Conservation (phyloP, 37 sponge, comb jelly and placozoan genomes). For the Geodia barretti region DNA sequence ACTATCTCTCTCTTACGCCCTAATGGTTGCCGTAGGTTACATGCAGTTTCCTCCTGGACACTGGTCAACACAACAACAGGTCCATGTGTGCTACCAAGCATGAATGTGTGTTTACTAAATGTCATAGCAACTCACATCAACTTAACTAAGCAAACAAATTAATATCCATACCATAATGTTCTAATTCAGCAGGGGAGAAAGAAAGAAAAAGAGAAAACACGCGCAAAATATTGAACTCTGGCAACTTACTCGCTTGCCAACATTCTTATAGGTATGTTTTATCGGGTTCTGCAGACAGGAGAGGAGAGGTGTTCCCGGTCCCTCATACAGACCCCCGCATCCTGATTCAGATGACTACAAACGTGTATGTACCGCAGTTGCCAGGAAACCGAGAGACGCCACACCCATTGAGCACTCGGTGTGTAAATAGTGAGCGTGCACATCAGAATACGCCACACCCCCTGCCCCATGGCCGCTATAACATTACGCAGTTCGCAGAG, state of each 20-base stretch:
- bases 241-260: no score
- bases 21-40: no score
- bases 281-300: constrained; percentile 30
- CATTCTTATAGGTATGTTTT: not conserved
- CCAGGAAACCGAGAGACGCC: constrained; percentile 67
- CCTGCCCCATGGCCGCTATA: not conserved
- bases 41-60: not conserved
- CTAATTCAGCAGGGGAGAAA: no score
- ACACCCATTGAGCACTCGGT: not conserved
- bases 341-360: constrained; percentile 85
- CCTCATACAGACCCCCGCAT: constrained; percentile 73
- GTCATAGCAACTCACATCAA: no score
- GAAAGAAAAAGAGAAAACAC: no score
- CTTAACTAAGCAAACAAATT: not conserved
- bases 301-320: constrained; percentile 13
- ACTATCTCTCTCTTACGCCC: not conserved
- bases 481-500: no score
- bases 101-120: no score
- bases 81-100: not conserved
- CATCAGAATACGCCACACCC: no score
- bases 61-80: not conserved
- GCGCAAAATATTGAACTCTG: no score
- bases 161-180: no score
- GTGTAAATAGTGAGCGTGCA: no score
- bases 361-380: constrained; percentile 88